Evolutionary conservation across 2,888 invertebrate genomes (phyloP).

Genomic region (Sminthurides aquaticus): DNA sequence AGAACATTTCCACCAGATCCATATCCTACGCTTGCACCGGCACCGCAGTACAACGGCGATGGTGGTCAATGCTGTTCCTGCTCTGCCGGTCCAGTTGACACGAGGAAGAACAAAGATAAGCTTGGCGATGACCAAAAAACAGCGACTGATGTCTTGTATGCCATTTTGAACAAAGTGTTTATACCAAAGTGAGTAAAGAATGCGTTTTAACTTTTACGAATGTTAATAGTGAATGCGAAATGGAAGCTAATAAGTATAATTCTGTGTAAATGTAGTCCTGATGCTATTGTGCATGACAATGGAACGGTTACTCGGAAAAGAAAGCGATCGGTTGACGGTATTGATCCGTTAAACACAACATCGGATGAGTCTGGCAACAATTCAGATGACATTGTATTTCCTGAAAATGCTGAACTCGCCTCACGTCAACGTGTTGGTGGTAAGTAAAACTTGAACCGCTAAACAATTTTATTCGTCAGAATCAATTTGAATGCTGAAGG

Average conservation of each 20-base stretch:
- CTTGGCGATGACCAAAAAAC: slow-evolving; percentile 2
- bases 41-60: slow-evolving; percentile 1
- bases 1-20: too few species aligned
- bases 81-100: slow-evolving; percentile 12
- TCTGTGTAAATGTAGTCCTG: slow-evolving; percentile 24
- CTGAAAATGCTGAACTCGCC: not conserved
- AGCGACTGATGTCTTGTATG: slow-evolving; percentile 28
- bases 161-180: slow-evolving; percentile 34
- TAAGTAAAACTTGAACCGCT: not conserved
- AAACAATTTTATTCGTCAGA: not conserved
- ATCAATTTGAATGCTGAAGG: not conserved
- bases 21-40: not conserved
- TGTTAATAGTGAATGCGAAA: not conserved
- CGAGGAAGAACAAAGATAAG: slow-evolving; percentile 1
- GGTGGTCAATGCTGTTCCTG: slow-evolving; percentile 35
- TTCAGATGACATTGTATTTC: not conserved
- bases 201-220: too few species aligned
- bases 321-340: not conserved
- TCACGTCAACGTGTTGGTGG: not conserved
- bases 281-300: slow-evolving; percentile 1
- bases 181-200: slow-evolving; percentile 25
- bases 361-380: not conserved
- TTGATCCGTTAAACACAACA: not conserved
- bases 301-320: not conserved
- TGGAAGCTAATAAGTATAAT: too few species aligned